Conservation (phyloP, 1,140 invertebrate species). For the Aplysia californica region DNA sequence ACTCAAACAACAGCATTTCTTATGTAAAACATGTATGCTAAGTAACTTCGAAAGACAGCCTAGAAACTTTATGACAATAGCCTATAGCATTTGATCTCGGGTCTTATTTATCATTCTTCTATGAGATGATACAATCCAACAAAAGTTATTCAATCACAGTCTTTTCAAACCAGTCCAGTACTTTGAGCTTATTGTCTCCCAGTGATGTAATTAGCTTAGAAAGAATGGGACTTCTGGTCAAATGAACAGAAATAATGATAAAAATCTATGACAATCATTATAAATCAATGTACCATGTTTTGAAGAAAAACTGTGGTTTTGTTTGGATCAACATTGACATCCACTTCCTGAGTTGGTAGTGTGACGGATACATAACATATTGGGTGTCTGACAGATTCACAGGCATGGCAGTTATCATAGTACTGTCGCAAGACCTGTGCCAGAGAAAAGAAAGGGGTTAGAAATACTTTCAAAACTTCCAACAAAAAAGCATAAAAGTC, state of each 20-base stretch:
- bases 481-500: background rate
- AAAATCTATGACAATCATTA: no score
- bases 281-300: constrained; percentile 71
- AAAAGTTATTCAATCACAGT: no score
- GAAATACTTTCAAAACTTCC: background rate
- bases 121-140: no score
- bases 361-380: constrained; percentile 66
- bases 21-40: background rate
- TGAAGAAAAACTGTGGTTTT: constrained; percentile 74
- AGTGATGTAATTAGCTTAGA: no score
- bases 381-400: constrained; percentile 48
- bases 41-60: background rate
- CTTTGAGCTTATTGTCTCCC: no score
- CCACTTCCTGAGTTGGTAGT: constrained; percentile 69
- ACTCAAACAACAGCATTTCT: background rate
- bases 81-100: background rate
- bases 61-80: background rate
- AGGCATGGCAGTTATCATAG: constrained; percentile 43
- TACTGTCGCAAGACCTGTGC: constrained; percentile 67
- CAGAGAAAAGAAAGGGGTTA: constrained; percentile 6
- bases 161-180: no score
- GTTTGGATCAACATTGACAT: constrained; percentile 77
- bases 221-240: no score
- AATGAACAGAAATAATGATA: no score
- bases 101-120: background rate